A percentile compares a stretch with the other conserved stretches of the same genome.
Evolutionary conservation across 1,140 invertebrate genomes (phyloP).

Genomic region (Zaprionus inermis): DNA sequence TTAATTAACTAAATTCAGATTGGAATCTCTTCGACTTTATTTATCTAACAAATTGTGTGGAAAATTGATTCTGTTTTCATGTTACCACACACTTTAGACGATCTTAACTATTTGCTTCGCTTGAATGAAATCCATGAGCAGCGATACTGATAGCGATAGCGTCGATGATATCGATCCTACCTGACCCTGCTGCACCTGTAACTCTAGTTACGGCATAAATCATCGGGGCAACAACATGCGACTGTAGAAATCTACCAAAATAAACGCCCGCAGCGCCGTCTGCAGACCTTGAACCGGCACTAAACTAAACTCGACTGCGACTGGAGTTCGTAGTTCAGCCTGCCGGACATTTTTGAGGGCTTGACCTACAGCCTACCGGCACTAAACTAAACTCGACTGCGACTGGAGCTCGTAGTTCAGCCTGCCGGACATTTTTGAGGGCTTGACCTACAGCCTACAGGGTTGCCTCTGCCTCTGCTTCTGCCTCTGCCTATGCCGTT

Average conservation of each 20-base stretch:
- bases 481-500: conserved; percentile 23
- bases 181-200: conserved; percentile 65
- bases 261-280: conserved; percentile 75
- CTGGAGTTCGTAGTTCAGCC: background rate
- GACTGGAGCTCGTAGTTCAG: background rate
- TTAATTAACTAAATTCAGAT: background rate
- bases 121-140: conserved; percentile 26
- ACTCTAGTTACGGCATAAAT: conserved; percentile 62
- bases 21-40: background rate
- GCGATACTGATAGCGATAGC: conserved; percentile 6
- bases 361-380: conserved; percentile 54
- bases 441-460: conserved; percentile 61
- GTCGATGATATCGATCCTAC: conserved; percentile 47
- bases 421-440: conserved; percentile 11
- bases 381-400: no score
- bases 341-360: conserved; percentile 12
- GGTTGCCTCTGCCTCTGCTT: conserved; percentile 21
- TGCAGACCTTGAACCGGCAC: conserved; percentile 39
- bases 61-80: conserved; percentile 3
- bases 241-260: conserved; percentile 67
- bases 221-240: conserved; percentile 46
- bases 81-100: background rate
- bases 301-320: no score
- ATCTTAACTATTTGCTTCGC: background rate
- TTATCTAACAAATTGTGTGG: background rate